These are phyloP conservation scores for Phytoseiulus persimilis DNA, from an alignment of 2,888 invertebrate species.

Conservation along the genomic window DNA sequence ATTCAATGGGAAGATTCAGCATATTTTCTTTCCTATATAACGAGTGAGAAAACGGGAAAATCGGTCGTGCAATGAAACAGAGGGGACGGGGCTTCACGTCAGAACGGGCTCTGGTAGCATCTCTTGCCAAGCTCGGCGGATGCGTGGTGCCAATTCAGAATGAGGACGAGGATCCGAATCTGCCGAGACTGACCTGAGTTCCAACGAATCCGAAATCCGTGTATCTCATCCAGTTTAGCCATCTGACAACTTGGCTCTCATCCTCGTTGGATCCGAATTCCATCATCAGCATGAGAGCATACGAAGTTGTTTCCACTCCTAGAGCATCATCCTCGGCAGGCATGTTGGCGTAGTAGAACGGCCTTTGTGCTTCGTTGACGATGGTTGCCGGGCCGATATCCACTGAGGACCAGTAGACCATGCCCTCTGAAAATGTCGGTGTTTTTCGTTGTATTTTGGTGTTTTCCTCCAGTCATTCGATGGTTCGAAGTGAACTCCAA, in stretches of 20 bases:
- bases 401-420: slow-evolving; percentile 52
- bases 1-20: slow-evolving; percentile 23
- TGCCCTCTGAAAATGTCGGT: slow-evolving; percentile 48
- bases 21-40: neutral
- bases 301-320: slow-evolving; percentile 55
- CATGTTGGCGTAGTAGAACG: slow-evolving; percentile 51
- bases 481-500: no score
- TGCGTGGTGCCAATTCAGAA: neutral
- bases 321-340: slow-evolving; percentile 53
- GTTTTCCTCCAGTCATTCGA: no score
- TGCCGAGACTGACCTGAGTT: slow-evolving; percentile 48
- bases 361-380: slow-evolving; percentile 51
- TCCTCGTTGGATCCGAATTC: slow-evolving; percentile 51
- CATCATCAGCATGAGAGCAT: slow-evolving; percentile 54
- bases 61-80: no score
- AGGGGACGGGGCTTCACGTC: no score
- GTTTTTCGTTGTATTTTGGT: neutral
- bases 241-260: slow-evolving; percentile 49
- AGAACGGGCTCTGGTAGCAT: no score
- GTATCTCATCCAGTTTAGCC: slow-evolving; percentile 52
- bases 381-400: slow-evolving; percentile 46
- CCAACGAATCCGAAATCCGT: slow-evolving; percentile 52
- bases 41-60: neutral
- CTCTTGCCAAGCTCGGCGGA: no score
- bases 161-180: neutral